Conservation (phyloP, 2,113 vertebrate genomes). For the Pygoscelis antarcticus region DNA sequence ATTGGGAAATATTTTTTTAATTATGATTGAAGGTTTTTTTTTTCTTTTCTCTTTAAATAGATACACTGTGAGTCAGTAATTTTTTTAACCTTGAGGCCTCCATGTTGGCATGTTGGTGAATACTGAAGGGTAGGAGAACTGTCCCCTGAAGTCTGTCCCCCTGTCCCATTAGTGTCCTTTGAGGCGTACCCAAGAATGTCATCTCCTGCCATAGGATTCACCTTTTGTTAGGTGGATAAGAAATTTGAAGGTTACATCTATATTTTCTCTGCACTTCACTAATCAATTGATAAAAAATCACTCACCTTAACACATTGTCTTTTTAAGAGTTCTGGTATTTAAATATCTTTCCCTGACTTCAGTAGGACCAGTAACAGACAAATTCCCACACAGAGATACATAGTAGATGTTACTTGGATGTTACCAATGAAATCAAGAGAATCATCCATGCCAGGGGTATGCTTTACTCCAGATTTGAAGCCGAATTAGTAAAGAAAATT, state of each 20-base stretch:
- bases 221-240: not conserved
- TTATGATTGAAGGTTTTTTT: fast-evolving
- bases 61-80: fast-evolving
- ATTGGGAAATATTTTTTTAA: not conserved
- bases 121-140: not conserved
- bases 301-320: fast-evolving
- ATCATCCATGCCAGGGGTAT: not conserved
- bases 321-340: not conserved
- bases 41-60: not conserved
- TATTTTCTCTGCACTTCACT: not conserved
- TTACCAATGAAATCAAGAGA: not conserved
- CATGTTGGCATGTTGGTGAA: not conserved
- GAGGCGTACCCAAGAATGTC: fast-evolving
- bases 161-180: not conserved
- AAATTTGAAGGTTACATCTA: not conserved
- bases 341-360: not conserved
- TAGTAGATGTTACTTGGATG: not conserved
- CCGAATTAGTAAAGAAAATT: not conserved
- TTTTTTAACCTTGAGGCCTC: not conserved
- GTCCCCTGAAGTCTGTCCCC: not conserved
- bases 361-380: not conserved
- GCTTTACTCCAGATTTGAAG: not conserved
- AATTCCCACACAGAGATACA: not conserved
- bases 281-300: not conserved
- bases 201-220: not conserved